These are phyloP conservation scores for Colius striatus DNA, from an alignment of 2,113 vertebrate genomes.

Conservation along the genomic window DNA sequence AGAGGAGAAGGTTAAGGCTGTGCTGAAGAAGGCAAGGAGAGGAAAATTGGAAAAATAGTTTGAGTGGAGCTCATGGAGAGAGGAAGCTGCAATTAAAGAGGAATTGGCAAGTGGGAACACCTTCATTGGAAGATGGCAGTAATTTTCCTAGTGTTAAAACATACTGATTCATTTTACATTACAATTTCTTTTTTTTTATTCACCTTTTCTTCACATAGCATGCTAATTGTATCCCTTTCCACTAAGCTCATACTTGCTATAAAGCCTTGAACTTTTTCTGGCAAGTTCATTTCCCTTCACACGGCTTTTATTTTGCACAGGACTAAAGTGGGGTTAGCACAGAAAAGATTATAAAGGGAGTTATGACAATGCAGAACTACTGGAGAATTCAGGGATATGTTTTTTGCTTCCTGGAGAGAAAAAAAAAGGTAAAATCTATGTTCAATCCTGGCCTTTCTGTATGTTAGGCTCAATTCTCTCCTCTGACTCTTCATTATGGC, in stretches of 20 bases:
- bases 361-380: not conserved
- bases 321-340: not conserved
- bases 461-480: not conserved
- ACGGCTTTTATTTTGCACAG: not conserved
- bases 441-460: slow-evolving; percentile 1
- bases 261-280: not conserved
- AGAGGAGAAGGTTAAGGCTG: not conserved
- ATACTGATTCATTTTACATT: not conserved
- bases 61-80: not conserved
- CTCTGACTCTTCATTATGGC: not conserved
- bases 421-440: not conserved
- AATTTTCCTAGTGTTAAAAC: slow-evolving; percentile 16
- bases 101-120: not conserved
- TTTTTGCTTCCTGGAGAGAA: not conserved
- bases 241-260: not conserved
- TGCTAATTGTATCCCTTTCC: not conserved
- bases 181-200: not conserved
- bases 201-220: not conserved
- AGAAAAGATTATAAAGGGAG: not conserved
- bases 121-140: not conserved
- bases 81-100: not conserved
- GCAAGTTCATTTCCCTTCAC: not conserved
- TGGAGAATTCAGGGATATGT: not conserved
- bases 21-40: not conserved
- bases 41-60: not conserved